Conservation (phyloP, 2,113 vertebrate species). For the Otus sunia region DNA sequence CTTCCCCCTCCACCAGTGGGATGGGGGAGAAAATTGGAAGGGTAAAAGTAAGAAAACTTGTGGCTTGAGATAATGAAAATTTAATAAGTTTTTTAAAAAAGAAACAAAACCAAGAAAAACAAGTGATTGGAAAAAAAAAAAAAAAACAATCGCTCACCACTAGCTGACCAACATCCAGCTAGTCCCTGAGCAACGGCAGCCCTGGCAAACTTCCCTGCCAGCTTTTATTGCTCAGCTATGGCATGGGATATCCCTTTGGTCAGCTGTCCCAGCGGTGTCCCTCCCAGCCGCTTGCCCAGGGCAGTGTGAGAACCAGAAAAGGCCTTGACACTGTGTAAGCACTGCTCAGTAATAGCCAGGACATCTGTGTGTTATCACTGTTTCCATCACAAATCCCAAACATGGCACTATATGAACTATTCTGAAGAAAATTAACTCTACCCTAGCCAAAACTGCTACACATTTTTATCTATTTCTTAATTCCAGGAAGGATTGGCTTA, state of each 20-base stretch:
- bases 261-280: accelerated
- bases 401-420: neutral
- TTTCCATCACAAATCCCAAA: neutral
- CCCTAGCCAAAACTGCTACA: neutral
- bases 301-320: neutral
- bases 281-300: neutral
- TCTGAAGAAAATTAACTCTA: neutral
- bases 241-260: neutral
- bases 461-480: neutral
- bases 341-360: neutral
- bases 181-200: neutral
- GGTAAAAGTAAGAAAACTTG: neutral
- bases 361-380: neutral
- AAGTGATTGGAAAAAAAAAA: neutral
- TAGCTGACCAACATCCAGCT: neutral
- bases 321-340: neutral
- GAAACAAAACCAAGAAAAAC: neutral
- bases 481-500: neutral
- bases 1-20: neutral
- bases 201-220: neutral
- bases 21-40: neutral
- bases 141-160: neutral
- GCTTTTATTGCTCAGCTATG: neutral
- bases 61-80: neutral
- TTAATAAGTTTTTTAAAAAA: neutral